These are phyloP conservation scores for Idaea straminata DNA, from an alignment of 2,888 invertebrate genomes.

Conservation along the genomic window DNA sequence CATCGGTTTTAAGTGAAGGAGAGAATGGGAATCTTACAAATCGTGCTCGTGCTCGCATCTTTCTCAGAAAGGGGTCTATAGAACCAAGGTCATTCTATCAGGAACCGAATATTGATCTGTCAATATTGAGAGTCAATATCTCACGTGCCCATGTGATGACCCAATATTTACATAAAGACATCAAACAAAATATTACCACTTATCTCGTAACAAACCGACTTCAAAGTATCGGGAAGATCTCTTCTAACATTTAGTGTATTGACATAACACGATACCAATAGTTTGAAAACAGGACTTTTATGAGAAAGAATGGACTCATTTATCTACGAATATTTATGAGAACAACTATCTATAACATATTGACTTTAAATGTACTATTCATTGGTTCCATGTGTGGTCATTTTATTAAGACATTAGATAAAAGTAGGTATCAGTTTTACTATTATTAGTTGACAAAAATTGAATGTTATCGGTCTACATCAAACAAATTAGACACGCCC, in stretches of 20 bases:
- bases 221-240: conserved; percentile 53
- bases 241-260: conserved; percentile 54
- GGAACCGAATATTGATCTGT: conserved; percentile 63
- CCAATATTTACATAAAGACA: conserved; percentile 73
- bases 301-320: conserved; percentile 50
- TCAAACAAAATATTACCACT: conserved; percentile 77
- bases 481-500: conserved; percentile 18
- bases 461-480: conserved; percentile 5
- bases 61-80: conserved; percentile 50
- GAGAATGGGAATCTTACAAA: conserved; percentile 11
- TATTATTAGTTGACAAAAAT: conserved; percentile 12
- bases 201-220: conserved; percentile 71
- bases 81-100: conserved; percentile 61
- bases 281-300: conserved; percentile 51
- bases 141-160: conserved; percentile 68
- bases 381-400: conserved; percentile 43
- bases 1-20: conserved; percentile 6
- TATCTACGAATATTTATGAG: conserved; percentile 58
- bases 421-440: conserved; percentile 30
- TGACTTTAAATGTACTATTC: conserved; percentile 47
- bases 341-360: conserved; percentile 51
- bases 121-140: conserved; percentile 75
- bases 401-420: conserved; percentile 39
- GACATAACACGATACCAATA: conserved; percentile 58
- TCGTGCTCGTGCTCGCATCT: conserved; percentile 23